These are phyloP conservation scores for Onychomys leucogaster DNA, from an alignment of 2,797 vertebrate genomes.

Conservation along the genomic window DNA sequence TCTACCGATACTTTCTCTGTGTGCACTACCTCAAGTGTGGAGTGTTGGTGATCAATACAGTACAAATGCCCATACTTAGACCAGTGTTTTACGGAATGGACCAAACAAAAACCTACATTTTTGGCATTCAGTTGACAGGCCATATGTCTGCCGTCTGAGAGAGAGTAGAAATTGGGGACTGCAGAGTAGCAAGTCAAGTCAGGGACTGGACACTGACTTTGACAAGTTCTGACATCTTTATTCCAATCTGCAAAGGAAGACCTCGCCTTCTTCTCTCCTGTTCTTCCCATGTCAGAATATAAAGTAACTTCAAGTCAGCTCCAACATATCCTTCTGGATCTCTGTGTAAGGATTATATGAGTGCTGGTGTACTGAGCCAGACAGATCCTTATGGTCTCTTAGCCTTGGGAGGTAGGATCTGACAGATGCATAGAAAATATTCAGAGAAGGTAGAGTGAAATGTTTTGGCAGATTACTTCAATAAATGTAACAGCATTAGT, in stretches of 20 bases:
- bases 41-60: neutral
- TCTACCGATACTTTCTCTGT: neutral
- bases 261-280: neutral
- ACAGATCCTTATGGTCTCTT: neutral
- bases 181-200: neutral
- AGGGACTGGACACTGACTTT: neutral
- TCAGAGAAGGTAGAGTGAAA: neutral
- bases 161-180: neutral
- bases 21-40: neutral
- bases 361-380: neutral
- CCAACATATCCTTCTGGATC: conserved; percentile 1
- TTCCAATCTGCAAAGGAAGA: conserved; percentile 32
- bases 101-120: conserved; percentile 15
- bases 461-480: conserved; percentile 12
- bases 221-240: conserved; percentile 31
- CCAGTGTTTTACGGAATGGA: neutral
- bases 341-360: neutral
- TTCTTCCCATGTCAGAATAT: neutral
- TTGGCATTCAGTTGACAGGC: neutral
- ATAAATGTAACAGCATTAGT: conserved; percentile 8
- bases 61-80: neutral
- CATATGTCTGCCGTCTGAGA: neutral
- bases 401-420: neutral
- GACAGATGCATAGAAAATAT: neutral
- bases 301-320: conserved; percentile 19